A percentile compares a stretch with the other conserved stretches of the same genome.
These are phyloP conservation scores for Lucifuga dentata DNA, from an alignment of 2,113 vertebrate species.

Conservation along the genomic window DNA sequence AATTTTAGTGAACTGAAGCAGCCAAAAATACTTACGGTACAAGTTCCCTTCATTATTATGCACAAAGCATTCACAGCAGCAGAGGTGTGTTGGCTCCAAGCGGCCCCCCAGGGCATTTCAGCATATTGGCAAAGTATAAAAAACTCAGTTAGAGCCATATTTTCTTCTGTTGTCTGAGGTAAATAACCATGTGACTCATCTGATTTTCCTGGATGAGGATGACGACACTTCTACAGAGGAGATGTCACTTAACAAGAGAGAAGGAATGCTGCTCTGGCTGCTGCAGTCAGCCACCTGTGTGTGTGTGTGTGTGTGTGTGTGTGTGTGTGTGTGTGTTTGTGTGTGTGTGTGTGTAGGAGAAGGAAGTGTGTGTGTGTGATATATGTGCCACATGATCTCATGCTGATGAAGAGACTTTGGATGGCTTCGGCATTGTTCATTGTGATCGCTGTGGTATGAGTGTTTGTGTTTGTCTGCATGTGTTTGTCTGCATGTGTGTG, in stretches of 20 bases:
- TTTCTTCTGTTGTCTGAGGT: constrained; percentile 6
- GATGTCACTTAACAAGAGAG: constrained; percentile 75
- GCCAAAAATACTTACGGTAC: background rate
- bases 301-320: constrained; percentile 64
- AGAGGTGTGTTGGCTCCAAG: background rate
- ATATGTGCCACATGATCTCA: constrained; percentile 76
- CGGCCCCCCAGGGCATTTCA: constrained; percentile 18
- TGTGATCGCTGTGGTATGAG: constrained; percentile 59
- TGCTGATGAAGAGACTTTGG: constrained; percentile 68
- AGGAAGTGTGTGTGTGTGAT: constrained; percentile 71
- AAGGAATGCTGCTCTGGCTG: constrained; percentile 65
- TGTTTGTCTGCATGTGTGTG: constrained; percentile 21
- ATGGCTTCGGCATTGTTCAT: constrained; percentile 76
- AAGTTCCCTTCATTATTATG: background rate
- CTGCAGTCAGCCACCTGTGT: constrained; percentile 69
- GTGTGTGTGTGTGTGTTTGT: constrained; percentile 59
- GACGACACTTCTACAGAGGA: constrained; percentile 67
- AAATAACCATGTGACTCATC: constrained; percentile 62
- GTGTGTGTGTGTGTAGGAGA: constrained; percentile 12
- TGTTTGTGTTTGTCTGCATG: constrained; percentile 14
- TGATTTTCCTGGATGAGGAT: constrained; percentile 64
- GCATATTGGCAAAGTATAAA: constrained; percentile 17
- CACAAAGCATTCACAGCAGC: background rate
- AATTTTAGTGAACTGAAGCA: background rate
- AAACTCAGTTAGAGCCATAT: constrained; percentile 31